Conservation (phyloP, 1,140 invertebrate species). For the Teleopsis dalmanni region DNA sequence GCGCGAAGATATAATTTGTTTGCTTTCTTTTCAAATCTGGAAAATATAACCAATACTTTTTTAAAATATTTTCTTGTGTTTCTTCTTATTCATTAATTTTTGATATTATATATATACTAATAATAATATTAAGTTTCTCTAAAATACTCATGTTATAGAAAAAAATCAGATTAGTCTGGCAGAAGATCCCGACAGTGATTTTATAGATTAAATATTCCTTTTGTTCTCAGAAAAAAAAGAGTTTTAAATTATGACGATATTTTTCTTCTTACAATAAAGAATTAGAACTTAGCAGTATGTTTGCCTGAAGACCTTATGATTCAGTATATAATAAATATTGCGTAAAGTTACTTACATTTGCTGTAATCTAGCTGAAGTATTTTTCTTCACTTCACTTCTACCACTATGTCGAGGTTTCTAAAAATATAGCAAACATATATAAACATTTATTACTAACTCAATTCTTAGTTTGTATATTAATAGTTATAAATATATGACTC, state of each 20-base stretch:
- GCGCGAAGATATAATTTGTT: constrained; percentile 79
- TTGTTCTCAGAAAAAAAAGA: too few relatives aligned
- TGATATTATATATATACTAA: too few relatives aligned
- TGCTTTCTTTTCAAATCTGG: constrained; percentile 80
- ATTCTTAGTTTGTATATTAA: background rate
- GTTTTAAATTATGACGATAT: too few relatives aligned
- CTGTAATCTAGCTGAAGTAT: constrained; percentile 38
- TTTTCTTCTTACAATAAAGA: too few relatives aligned
- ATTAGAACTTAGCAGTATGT: background rate
- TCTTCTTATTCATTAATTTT: too few relatives aligned
- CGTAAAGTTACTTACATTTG: constrained; percentile 28
- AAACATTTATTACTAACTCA: background rate
- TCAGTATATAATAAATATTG: background rate
- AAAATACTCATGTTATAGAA: background rate
- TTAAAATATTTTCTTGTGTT: too few relatives aligned
- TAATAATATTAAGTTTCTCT: background rate
- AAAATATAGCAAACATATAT: too few relatives aligned
- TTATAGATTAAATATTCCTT: too few relatives aligned
- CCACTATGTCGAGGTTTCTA: constrained; percentile 38
- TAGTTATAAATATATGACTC: too few relatives aligned
- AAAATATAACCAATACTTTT: too few relatives aligned
- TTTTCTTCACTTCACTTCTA: constrained; percentile 36
- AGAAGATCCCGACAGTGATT: too few relatives aligned
- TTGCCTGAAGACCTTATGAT: background rate
- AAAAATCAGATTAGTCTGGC: background rate